These are phyloP conservation scores for Podargus strigoides DNA, from an alignment of 2,797 vertebrate genomes.

Conservation along the genomic window DNA sequence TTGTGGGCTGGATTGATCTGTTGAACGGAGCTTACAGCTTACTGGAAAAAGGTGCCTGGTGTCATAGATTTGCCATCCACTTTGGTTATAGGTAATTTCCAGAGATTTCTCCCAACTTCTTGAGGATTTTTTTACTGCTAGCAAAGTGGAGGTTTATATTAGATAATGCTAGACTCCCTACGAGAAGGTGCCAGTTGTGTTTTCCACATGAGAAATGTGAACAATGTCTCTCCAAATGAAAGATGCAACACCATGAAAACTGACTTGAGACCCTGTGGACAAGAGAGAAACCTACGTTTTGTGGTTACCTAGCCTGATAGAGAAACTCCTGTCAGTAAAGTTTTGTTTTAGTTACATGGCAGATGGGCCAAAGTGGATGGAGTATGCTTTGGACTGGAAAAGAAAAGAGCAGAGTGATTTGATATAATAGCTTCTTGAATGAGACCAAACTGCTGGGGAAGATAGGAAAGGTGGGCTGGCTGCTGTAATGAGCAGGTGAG, in stretches of 20 bases:
- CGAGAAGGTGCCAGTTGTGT: background rate
- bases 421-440: background rate
- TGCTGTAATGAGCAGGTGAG: background rate
- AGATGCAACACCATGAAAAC: rapidly evolving
- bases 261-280: background rate
- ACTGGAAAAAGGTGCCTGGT: background rate
- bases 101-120: background rate
- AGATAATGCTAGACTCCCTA: background rate
- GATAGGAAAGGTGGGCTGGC: background rate
- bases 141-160: background rate
- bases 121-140: background rate
- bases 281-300: background rate
- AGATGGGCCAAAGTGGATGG: background rate
- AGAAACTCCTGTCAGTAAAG: background rate
- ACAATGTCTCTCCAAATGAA: background rate
- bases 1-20: background rate
- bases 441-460: background rate
- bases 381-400: background rate
- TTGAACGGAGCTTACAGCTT: background rate
- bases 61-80: background rate
- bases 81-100: background rate
- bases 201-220: background rate
- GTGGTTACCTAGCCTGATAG: background rate
- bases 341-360: background rate
- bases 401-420: background rate